A percentile compares a stretch with the other conserved stretches of the same genome.
These are phyloP conservation scores for Hydrozoanthus tunicans DNA, from an alignment of 64 coral and sea anemone genomes.

Conservation along the genomic window DNA sequence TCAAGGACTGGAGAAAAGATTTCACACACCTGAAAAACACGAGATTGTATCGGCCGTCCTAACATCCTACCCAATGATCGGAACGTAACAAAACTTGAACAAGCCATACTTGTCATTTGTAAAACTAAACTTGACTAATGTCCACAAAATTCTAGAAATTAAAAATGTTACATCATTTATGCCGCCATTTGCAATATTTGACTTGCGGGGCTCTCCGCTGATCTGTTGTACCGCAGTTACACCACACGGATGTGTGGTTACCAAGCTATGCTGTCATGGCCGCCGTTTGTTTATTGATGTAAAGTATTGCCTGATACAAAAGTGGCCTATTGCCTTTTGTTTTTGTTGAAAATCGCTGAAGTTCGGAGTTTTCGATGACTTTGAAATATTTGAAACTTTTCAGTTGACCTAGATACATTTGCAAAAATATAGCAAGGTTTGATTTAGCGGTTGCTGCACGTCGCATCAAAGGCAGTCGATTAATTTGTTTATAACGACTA, in stretches of 20 bases:
- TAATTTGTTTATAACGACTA: conserved; percentile 38
- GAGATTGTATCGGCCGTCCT: neutral
- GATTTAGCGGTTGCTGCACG: neutral
- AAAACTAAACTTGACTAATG: neutral
- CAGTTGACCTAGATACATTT: neutral
- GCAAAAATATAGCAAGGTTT: neutral
- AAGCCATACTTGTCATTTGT: conserved; percentile 4
- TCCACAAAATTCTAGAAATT: neutral
- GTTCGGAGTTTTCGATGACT: neutral
- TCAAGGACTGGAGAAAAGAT: too few species aligned
- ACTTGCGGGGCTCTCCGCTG: neutral
- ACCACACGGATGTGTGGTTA: neutral
- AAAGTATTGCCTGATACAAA: neutral
- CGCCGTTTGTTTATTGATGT: conserved; percentile 54
- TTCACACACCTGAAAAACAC: conserved; percentile 23
- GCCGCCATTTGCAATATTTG: conserved; percentile 22
- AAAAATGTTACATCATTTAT: neutral
- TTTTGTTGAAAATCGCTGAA: neutral
- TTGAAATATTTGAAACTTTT: neutral
- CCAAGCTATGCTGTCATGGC: conserved; percentile 63
- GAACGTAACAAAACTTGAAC: neutral
- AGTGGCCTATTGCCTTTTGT: neutral
- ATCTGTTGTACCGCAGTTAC: neutral
- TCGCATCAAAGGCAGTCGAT: neutral
- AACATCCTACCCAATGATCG: neutral